Evolutionary conservation across 2,888 invertebrate species (phyloP).

Genomic region (Diaphora mendica): DNA sequence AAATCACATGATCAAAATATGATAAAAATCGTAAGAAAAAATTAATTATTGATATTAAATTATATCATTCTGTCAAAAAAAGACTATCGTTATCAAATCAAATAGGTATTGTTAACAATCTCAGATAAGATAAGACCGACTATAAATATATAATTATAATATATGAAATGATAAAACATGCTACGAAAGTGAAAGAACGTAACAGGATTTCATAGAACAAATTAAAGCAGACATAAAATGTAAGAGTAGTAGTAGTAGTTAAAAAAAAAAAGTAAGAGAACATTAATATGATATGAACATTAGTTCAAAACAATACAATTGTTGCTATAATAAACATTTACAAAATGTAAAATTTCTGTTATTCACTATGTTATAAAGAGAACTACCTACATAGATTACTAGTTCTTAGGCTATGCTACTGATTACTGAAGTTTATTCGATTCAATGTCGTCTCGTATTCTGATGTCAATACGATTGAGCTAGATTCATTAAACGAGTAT

Average conservation of each 20-base stretch:
- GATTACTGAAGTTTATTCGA: background rate
- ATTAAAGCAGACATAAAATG: too few relatives aligned
- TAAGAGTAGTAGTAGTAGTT: too few relatives aligned
- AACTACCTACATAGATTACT: background rate
- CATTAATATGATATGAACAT: too few relatives aligned
- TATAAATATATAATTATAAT: background rate
- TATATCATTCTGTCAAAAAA: too few relatives aligned
- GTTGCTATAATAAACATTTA: too few relatives aligned
- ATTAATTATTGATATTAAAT: too few relatives aligned
- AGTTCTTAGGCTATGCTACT: background rate
- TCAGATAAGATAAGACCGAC: background rate
- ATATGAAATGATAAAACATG: background rate
- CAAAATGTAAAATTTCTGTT: too few relatives aligned
- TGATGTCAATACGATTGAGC: background rate
- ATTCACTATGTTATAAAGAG: too few relatives aligned
- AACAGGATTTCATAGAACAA: background rate
- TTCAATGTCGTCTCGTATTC: background rate
- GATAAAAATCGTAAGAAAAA: too few relatives aligned
- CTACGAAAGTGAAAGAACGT: background rate
- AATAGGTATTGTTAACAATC: background rate
- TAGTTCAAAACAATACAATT: too few relatives aligned
- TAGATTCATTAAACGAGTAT: background rate
- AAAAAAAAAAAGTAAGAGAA: too few relatives aligned
- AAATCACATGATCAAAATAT: too few relatives aligned
- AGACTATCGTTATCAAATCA: background rate